A percentile compares a stretch with the other conserved stretches of the same genome.
Conservation (phyloP, 2,888 invertebrate species). For the Mantis religiosa region DNA sequence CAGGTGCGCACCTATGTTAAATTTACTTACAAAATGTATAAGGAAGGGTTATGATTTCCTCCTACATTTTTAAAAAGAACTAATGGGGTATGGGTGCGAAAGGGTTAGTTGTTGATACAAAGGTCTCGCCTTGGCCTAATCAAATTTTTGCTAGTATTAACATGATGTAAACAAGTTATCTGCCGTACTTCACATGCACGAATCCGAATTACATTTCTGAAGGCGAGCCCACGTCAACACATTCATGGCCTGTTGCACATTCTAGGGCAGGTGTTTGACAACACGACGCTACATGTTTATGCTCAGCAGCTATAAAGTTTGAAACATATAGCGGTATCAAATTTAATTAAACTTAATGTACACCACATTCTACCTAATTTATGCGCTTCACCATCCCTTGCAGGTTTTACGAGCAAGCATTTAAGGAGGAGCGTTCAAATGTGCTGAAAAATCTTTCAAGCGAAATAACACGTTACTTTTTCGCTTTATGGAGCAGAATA, state of each 20-base stretch:
- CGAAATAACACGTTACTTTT: too few species aligned
- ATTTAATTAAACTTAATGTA: not conserved
- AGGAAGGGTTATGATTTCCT: too few species aligned
- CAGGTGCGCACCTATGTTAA: too few species aligned
- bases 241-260: not conserved
- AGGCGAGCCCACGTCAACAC: not conserved
- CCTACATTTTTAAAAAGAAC: too few species aligned
- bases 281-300: not conserved
- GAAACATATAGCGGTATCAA: not conserved
- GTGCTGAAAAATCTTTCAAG: too few species aligned
- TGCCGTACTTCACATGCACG: not conserved
- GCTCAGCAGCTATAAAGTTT: not conserved
- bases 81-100: too few species aligned
- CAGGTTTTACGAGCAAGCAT: not conserved
- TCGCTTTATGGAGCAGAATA: too few species aligned
- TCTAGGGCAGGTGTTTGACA: not conserved
- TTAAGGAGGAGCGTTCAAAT: not conserved
- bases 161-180: not conserved
- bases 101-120: too few species aligned
- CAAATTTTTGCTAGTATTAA: not conserved
- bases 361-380: not conserved
- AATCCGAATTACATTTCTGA: not conserved
- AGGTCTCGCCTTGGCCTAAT: not conserved
- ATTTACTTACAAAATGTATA: too few species aligned
- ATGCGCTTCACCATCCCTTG: not conserved